These are phyloP conservation scores for Tanypteryx hageni DNA, from an alignment of 2,888 invertebrate species.

Conservation along the genomic window DNA sequence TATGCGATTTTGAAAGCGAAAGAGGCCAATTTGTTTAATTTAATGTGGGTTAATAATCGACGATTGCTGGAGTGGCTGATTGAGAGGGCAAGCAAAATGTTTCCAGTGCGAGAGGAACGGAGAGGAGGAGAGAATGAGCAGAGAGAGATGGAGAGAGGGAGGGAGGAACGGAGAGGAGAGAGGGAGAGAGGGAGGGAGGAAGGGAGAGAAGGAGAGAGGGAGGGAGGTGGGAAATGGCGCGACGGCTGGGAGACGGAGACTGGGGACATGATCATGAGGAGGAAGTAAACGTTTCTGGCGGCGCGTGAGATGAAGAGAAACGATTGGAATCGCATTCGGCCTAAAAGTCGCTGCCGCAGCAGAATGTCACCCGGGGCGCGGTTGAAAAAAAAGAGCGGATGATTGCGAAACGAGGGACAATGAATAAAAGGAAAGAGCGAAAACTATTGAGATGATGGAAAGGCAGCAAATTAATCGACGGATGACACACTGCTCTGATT, in stretches of 20 bases:
- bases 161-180: not conserved
- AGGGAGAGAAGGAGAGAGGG: not conserved
- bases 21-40: not conserved
- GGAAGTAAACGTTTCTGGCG: not conserved
- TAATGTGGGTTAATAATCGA: not conserved
- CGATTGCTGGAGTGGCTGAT: not conserved
- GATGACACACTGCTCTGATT: not conserved
- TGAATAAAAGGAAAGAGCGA: no score
- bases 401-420: not conserved
- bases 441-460: not conserved
- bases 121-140: not conserved
- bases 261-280: not conserved
- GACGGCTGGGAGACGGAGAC: not conserved
- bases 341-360: conserved; percentile 2
- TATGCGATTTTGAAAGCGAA: not conserved
- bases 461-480: conserved; percentile 43
- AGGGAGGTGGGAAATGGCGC: not conserved
- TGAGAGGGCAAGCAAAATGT: not conserved
- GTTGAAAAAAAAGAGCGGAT: not conserved
- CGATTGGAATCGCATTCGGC: conserved; percentile 19
- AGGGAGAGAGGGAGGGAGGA: not conserved
- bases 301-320: not conserved
- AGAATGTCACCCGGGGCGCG: not conserved
- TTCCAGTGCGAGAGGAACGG: not conserved
- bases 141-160: not conserved